phyloP scores from a whole-genome alignment of 1,140 invertebrate species.

The Lanistes nyassanus region DNA sequence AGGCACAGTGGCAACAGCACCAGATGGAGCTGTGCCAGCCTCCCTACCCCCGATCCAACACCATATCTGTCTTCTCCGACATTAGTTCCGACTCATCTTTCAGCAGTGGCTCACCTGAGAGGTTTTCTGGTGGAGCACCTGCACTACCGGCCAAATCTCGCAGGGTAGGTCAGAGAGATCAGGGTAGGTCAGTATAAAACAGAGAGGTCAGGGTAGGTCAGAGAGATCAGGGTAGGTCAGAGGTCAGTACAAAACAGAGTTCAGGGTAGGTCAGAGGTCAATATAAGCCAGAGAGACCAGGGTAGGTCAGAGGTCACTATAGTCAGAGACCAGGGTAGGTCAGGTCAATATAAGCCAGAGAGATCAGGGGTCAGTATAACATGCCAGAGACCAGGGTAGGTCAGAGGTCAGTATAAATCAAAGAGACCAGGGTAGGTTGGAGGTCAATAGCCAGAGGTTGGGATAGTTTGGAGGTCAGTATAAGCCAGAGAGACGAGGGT shows the following conservation, averaged over 20 bases:
- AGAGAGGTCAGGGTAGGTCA: conserved; percentile 49
- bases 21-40: conserved; percentile 71
- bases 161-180: conserved; percentile 38
- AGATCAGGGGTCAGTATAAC: too few relatives aligned
- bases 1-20: conserved; percentile 75
- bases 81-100: conserved; percentile 50
- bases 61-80: conserved; percentile 61
- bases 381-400: too few relatives aligned
- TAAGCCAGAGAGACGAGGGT: too few relatives aligned
- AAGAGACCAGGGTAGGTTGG: too few relatives aligned
- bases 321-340: conserved; percentile 52
- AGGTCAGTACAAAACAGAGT: too few relatives aligned
- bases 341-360: conserved; percentile 38
- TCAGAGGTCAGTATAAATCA: conserved; percentile 40
- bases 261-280: conserved; percentile 43
- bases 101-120: conserved; percentile 38
- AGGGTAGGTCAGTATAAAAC: too few relatives aligned
- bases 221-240: too few relatives aligned
- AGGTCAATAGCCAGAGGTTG: too few relatives aligned
- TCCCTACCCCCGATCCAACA: conserved; percentile 61
- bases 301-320: too few relatives aligned
- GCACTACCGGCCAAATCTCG: conserved; percentile 49
- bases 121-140: conserved; percentile 24
- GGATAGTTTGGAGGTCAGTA: too few relatives aligned
- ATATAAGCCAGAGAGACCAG: conserved; percentile 34